Base-by-base conservation (phyloP, 23 tunicate species). In the Oikopleura dioica region DNA sequence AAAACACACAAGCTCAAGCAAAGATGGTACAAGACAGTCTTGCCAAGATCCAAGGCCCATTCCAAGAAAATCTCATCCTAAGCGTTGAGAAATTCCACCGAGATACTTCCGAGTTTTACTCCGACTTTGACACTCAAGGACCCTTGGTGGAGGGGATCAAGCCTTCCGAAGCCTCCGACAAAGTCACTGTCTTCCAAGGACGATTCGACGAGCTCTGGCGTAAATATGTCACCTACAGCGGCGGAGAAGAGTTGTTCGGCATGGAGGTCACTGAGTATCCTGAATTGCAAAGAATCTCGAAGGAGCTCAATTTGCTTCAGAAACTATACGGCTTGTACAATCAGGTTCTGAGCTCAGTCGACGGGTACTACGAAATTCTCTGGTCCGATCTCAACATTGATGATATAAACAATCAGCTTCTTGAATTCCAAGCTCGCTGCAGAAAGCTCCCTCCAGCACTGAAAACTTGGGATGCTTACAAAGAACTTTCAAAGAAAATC, bases 341-440 rank as follows among this genome's bases (percentile, higher is more conserved):
- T 63, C 81, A 85, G 24, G 99, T 94, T 59, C 82, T 94, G 95
- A 84, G 86, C 69, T 94, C 99, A 1, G 82, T 94, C 81, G 83
- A 84, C 59, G 99, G 99, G 37, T 94, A 94, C 63, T 94, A 82
- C 55, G 99, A 94, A 38, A 94, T 94, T 33, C 59, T 81, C 33
- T 94, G 99, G 99, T 55, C 95, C 0, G 99, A 86, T 36, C 95
- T 94, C 23, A 85, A 94, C 84, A 94, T 94, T 59, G 99, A 94
- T 35, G 86, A 94, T 63, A 94, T 94, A 59, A 94, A 86, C 78
- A 87, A 86, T 37, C 95, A 94, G 68, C 50, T 94, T 31, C 83
- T 94, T 38, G 99, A 94, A 69, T 94, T 94, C 51, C 99, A 94
- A 75, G 86, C 81, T 84, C 83, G 97, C 80, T 94, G 99, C 69